phyloP scores from a whole-genome alignment of 2,113 vertebrate species.

The Sebastes schlegelii region DNA sequence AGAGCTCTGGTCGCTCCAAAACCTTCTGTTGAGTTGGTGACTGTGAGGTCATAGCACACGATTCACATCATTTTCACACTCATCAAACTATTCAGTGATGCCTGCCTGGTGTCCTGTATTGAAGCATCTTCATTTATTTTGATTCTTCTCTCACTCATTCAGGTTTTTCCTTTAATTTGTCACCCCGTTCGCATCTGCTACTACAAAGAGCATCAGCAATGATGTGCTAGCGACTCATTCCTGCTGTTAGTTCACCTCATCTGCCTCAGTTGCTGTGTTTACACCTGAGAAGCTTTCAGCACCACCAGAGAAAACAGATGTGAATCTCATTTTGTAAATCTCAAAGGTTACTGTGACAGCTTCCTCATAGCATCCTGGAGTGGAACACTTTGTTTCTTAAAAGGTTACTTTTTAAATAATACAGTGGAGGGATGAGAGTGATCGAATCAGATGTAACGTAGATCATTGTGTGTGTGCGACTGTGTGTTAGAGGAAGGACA shows the following conservation, averaged over 20 bases:
- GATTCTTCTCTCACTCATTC: slow-evolving; percentile 11
- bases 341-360: slow-evolving; percentile 5
- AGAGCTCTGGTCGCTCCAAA: background rate
- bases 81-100: background rate
- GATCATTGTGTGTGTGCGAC: background rate
- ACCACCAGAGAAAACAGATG: slow-evolving; percentile 46
- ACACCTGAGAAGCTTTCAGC: slow-evolving; percentile 28
- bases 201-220: slow-evolving; percentile 14
- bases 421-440: background rate
- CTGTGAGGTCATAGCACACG: background rate
- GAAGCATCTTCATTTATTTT: slow-evolving; percentile 1
- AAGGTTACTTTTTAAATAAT: slow-evolving; percentile 28
- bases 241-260: slow-evolving; percentile 38
- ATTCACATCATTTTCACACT: slow-evolving; percentile 3
- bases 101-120: background rate
- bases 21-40: background rate
- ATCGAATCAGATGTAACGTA: slow-evolving; percentile 1
- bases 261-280: slow-evolving; percentile 31
- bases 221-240: background rate
- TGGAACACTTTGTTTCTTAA: slow-evolving; percentile 32
- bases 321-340: slow-evolving; percentile 44
- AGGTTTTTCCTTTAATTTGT: background rate
- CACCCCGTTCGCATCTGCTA: background rate
- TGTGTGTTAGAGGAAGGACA: slow-evolving; percentile 58
- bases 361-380: slow-evolving; percentile 22